phyloP scores from a whole-genome alignment of 2,888 invertebrate species.

The Synergus gifuensis region DNA sequence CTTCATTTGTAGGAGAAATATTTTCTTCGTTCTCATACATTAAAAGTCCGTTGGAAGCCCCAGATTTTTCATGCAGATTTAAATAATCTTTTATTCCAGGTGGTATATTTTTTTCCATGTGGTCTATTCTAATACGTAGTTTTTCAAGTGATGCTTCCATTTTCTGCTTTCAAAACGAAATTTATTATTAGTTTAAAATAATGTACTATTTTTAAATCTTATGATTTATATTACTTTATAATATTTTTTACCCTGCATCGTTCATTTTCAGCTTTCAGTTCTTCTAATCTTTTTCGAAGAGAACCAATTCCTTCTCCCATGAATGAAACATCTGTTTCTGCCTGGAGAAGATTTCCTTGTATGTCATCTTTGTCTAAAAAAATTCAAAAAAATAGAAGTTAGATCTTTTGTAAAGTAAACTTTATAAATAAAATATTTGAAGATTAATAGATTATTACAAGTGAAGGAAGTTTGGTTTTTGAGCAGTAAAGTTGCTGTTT shows the following conservation, averaged over 20 bases:
- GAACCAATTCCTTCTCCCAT: background rate
- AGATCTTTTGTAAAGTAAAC: background rate
- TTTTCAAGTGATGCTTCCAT: slow-evolving; percentile 41
- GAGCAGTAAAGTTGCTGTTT: background rate
- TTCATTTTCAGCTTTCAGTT: slow-evolving; percentile 30
- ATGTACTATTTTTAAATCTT: background rate
- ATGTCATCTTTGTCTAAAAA: slow-evolving; percentile 18
- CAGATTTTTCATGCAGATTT: slow-evolving; percentile 30
- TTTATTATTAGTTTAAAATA: background rate
- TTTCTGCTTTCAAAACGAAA: background rate
- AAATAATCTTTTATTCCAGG: slow-evolving; percentile 54
- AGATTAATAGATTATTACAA: background rate
- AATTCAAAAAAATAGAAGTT: background rate
- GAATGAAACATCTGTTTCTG: background rate
- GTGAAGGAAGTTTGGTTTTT: slow-evolving; percentile 2
- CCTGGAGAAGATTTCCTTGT: background rate
- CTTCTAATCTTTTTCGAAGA: background rate
- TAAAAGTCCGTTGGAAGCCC: slow-evolving; percentile 37
- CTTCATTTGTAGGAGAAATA: background rate
- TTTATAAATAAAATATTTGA: background rate
- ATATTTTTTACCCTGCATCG: slow-evolving; percentile 18
- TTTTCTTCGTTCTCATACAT: slow-evolving; percentile 28
- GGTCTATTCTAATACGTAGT: slow-evolving; percentile 58
- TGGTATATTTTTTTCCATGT: slow-evolving; percentile 65
- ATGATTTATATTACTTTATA: background rate